Percentiles rank a stretch among this genome's conserved stretches.
These are phyloP conservation scores for Danio tinwini DNA, from an alignment of 2,797 vertebrate species.

Conservation along the genomic window DNA sequence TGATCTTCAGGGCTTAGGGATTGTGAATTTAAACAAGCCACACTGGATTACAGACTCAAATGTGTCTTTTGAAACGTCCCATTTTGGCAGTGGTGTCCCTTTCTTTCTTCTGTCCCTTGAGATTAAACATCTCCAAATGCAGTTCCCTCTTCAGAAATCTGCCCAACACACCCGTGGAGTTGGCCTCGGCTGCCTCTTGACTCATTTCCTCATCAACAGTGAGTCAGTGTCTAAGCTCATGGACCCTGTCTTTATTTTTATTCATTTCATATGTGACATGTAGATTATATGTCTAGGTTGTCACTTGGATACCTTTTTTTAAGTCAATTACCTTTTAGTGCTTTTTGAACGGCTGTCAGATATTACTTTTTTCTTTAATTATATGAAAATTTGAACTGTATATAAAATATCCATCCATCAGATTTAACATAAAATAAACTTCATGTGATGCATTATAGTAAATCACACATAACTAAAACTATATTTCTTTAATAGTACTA, in stretches of 20 bases:
- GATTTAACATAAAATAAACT: no score
- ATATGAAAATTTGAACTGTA: no score
- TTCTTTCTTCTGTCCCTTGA: slow-evolving; percentile 34
- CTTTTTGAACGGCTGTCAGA: no score
- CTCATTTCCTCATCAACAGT: slow-evolving; percentile 53
- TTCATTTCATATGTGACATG: slow-evolving; percentile 27
- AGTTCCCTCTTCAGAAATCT: slow-evolving; percentile 47
- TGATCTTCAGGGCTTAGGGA: slow-evolving; percentile 25
- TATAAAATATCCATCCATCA: no score
- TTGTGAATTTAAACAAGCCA: slow-evolving; percentile 16
- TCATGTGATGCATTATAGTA: no score
- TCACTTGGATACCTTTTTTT: neutral
- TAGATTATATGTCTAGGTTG: slow-evolving; percentile 1
- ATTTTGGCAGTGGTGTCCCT: slow-evolving; percentile 17
- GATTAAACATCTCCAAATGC: slow-evolving; percentile 35
- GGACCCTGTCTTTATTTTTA: slow-evolving; percentile 32
- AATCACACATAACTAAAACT: no score
- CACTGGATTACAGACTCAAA: slow-evolving; percentile 9
- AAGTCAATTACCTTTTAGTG: neutral
- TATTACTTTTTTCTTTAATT: no score
- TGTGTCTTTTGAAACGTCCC: slow-evolving; percentile 37
- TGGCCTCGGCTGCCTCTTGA: slow-evolving; percentile 40
- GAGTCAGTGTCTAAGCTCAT: slow-evolving; percentile 44
- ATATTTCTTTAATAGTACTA: no score
- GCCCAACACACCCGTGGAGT: slow-evolving; percentile 48